These are phyloP conservation scores for Kobus ellipsiprymnus DNA, from an alignment of 2,113 vertebrate species.

Conservation along the genomic window DNA sequence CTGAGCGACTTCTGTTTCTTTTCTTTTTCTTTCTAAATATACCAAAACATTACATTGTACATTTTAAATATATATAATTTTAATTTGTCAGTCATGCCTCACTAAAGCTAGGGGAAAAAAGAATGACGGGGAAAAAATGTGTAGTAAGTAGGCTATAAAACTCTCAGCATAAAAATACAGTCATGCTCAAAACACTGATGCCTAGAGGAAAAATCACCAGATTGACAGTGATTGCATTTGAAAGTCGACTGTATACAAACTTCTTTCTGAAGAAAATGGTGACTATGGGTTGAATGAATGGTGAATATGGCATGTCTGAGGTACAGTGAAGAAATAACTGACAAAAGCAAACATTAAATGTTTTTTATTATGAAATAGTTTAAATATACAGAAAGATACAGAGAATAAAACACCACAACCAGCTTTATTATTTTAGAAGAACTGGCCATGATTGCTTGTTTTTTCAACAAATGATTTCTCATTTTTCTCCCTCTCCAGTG, in stretches of 20 bases:
- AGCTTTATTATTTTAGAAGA: constrained; percentile 10
- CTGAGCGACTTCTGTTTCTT: not conserved
- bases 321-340: not conserved
- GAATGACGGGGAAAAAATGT: not conserved
- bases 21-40: not conserved
- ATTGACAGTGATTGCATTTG: not conserved
- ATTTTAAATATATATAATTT: not conserved
- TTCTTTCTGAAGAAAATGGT: not conserved
- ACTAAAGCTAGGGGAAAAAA: not conserved
- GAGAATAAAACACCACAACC: constrained; percentile 9
- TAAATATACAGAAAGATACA: constrained; percentile 35
- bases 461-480: not conserved
- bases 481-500: not conserved
- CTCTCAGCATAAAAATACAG: not conserved
- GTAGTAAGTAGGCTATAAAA: not conserved
- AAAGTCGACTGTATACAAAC: not conserved
- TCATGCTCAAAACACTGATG: not conserved
- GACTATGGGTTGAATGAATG: not conserved
- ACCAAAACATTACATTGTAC: not conserved
- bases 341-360: constrained; percentile 8
- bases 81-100: not conserved
- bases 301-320: not conserved
- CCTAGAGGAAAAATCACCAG: not conserved
- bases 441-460: not conserved
- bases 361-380: constrained; percentile 31